A percentile compares a stretch with the other conserved stretches of the same genome.
Evolutionary conservation across 2,888 invertebrate genomes (phyloP).

Genomic region (Nymphalis urticae): DNA sequence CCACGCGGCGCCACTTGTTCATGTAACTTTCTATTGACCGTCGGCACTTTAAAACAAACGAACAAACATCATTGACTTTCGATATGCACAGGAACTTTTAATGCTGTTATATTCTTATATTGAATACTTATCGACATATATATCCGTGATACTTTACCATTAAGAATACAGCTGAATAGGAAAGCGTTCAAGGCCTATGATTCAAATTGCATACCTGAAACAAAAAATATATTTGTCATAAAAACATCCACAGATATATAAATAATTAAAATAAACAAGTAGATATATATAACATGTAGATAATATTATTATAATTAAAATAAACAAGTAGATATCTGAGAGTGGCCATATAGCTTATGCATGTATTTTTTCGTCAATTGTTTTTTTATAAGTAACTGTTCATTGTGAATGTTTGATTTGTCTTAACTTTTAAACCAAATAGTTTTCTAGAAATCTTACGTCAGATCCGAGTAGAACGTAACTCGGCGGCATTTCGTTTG

Average conservation of each 20-base stretch:
- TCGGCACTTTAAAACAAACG: constrained; percentile 33
- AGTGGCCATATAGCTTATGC: not conserved
- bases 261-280: not conserved
- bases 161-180: not conserved
- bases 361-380: not conserved
- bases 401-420: not conserved
- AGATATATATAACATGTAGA: too few species aligned
- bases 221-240: constrained; percentile 4
- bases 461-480: constrained; percentile 43
- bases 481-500: constrained; percentile 53
- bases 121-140: not conserved
- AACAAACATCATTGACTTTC: constrained; percentile 30
- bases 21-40: constrained; percentile 49
- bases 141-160: not conserved
- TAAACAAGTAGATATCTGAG: not conserved
- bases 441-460: constrained; percentile 32
- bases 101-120: constrained; percentile 10
- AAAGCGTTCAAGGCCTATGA: not conserved
- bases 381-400: constrained; percentile 3
- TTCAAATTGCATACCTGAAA: constrained; percentile 27
- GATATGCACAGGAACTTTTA: constrained; percentile 32
- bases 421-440: constrained; percentile 1
- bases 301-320: not conserved
- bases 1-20: constrained; percentile 40
- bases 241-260: not conserved